Evolutionary conservation across 2,113 vertebrate genomes (phyloP).

Genomic region (Narcine bancroftii): DNA sequence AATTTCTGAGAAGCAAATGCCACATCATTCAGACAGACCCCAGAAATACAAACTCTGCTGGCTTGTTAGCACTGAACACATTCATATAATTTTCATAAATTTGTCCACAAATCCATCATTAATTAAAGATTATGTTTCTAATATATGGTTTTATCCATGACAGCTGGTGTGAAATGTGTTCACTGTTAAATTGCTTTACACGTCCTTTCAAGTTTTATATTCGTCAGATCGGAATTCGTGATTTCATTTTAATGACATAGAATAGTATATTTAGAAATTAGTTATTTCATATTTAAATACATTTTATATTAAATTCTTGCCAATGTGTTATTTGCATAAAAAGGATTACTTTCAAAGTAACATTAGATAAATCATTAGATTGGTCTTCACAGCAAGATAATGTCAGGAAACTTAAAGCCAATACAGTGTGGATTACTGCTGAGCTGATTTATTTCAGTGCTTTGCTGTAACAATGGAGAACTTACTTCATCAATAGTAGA

Average conservation of each 20-base stretch:
- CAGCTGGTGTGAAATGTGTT: neutral
- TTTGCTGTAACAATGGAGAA: neutral
- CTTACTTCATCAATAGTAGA: neutral
- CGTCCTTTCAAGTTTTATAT: neutral
- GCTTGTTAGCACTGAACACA: neutral
- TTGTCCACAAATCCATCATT: neutral
- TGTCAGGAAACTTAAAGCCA: neutral
- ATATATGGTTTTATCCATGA: neutral
- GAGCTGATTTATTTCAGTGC: constrained; percentile 4
- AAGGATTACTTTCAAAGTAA: neutral
- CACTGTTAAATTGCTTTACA: neutral
- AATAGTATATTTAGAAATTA: neutral
- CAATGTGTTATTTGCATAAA: neutral
- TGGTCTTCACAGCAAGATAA: neutral
- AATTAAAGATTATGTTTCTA: neutral
- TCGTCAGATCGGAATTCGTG: neutral
- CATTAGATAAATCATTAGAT: neutral
- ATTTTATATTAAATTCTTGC: neutral
- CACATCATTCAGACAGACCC: neutral
- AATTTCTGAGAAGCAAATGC: neutral
- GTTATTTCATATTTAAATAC: neutral
- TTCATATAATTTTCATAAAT: neutral
- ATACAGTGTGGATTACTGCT: neutral
- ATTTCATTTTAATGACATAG: neutral
- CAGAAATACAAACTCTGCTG: constrained; percentile 2